A percentile compares a stretch with the other conserved stretches of the same genome.
Evolutionary conservation across 2,797 vertebrate species (phyloP).

Genomic region (Anabas testudineus): DNA sequence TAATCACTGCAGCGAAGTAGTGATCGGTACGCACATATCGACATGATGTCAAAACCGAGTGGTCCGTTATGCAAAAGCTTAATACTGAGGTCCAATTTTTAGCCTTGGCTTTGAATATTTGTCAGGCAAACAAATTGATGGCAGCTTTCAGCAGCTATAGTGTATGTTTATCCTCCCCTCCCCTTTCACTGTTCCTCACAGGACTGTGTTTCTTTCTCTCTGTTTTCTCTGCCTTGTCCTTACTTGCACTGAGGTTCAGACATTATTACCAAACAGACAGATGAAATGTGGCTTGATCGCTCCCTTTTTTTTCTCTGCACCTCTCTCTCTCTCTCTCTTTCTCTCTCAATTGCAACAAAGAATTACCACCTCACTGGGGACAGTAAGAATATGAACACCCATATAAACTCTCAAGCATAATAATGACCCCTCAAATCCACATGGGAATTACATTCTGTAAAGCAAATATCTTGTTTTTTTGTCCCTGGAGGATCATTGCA

Average conservation of each 20-base stretch:
- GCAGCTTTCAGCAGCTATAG: constrained; percentile 15
- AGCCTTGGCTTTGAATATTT: constrained; percentile 42
- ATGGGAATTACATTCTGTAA: constrained; percentile 40
- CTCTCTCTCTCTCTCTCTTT: neutral
- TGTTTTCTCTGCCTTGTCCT: constrained; percentile 29
- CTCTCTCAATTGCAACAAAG: constrained; percentile 50
- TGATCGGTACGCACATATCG: constrained; percentile 45
- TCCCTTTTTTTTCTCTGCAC: neutral
- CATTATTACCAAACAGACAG: constrained; percentile 43
- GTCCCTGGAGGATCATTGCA: constrained; percentile 21
- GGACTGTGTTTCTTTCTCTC: neutral
- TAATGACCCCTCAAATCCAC: constrained; percentile 52
- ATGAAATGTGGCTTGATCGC: constrained; percentile 42
- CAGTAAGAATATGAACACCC: constrained; percentile 19
- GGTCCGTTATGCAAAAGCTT: constrained; percentile 31
- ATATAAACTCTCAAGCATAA: constrained; percentile 27
- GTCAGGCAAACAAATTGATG: constrained; percentile 47
- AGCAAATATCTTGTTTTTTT: constrained; percentile 23
- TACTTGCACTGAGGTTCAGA: constrained; percentile 32
- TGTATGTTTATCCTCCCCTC: neutral
- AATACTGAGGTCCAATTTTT: constrained; percentile 36
- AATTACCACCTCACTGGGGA: constrained; percentile 49
- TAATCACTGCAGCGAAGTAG: constrained; percentile 20
- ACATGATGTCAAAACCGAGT: constrained; percentile 23
- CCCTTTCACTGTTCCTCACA: neutral